Evolutionary conservation across 2,797 vertebrate genomes (phyloP), one percentile per base, ranked within the genome.

Genomic region (Diplodus sargus): DNA sequence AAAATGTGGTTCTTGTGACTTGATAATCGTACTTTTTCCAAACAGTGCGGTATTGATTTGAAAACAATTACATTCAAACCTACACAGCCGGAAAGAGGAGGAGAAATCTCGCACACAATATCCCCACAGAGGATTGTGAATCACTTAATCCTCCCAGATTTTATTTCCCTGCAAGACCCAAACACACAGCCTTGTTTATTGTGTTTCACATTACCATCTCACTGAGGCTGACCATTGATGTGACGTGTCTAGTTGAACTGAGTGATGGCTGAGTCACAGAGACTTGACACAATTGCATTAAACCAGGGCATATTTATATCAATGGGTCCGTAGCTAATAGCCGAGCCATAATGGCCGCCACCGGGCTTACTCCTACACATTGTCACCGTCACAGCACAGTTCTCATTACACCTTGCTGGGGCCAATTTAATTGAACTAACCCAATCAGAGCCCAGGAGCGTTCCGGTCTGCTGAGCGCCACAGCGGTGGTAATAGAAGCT

Each of bases 391-490:
- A 78, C 81, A 70, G 69, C 79, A 53, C 71, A 56, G 79, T 64
- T 89, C 89, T 90, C 81, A 89, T 89, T 91, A 89, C 83, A 86
- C 78, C 78, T 82, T 54, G 66, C 88, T 42, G 59, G 22, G 85
- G 76, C 80, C 65, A 49, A 59, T 84, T 87, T 92, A 91, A 93
- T 91, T 86, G 87, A 81, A 70, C 78, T 86, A 90, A 92, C 87
- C 88, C 87, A 90, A 92, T 91, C 87, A 90, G 79, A 82, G 86
- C 73, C 76, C 82, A 1, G 82, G 72, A 84, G 76, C 43, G 49
- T 48, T 60, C 14, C 51, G 74, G 74, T 87, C 83, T 72, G 70
- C 87, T 80, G 89, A 90, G 76, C 67, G 68, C 16, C 18, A 75
- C 81, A 63, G 76, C 3, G 34, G 56, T 10, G 71, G 53, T 86